Conservation (phyloP, 2,888 invertebrate genomes). For the Portevinia maculata region DNA sequence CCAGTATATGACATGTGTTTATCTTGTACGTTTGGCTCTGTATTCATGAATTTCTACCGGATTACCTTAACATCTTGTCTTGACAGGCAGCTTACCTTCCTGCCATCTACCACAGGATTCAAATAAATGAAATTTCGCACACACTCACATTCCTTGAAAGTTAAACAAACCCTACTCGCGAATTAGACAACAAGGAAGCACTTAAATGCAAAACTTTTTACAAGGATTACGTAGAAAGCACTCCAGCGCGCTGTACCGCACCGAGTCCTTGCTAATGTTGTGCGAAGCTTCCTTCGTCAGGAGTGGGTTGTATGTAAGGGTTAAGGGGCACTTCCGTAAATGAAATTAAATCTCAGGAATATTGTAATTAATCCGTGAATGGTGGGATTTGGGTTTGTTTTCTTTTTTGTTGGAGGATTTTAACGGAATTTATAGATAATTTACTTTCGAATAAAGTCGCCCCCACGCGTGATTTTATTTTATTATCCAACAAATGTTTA, state of each 20-base stretch:
- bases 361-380: slow-evolving; percentile 56
- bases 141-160: slow-evolving; percentile 14
- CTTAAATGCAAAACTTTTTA: slow-evolving; percentile 63
- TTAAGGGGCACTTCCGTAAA: slow-evolving; percentile 37
- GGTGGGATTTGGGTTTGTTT: not conserved
- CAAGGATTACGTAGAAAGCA: slow-evolving; percentile 65
- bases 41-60: slow-evolving; percentile 37
- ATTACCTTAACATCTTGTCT: slow-evolving; percentile 69
- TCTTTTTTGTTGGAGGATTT: not conserved
- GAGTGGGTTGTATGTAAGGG: slow-evolving; percentile 18
- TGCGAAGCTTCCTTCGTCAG: slow-evolving; percentile 9
- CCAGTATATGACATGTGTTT: slow-evolving; percentile 60
- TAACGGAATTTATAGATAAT: slow-evolving; percentile 1
- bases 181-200: slow-evolving; percentile 68
- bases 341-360: slow-evolving; percentile 58
- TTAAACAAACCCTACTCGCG: slow-evolving; percentile 55
- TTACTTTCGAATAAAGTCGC: not conserved
- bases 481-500: slow-evolving; percentile 51
- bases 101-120: slow-evolving; percentile 13
- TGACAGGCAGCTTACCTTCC: slow-evolving; percentile 49
- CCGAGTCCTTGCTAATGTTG: slow-evolving; percentile 37
- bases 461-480: slow-evolving; percentile 14
- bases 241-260: not conserved
- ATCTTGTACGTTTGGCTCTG: slow-evolving; percentile 49
- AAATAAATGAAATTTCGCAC: slow-evolving; percentile 38